Evolutionary conservation across 2,797 vertebrate genomes (phyloP).

Genomic region (Chelmon rostratus): DNA sequence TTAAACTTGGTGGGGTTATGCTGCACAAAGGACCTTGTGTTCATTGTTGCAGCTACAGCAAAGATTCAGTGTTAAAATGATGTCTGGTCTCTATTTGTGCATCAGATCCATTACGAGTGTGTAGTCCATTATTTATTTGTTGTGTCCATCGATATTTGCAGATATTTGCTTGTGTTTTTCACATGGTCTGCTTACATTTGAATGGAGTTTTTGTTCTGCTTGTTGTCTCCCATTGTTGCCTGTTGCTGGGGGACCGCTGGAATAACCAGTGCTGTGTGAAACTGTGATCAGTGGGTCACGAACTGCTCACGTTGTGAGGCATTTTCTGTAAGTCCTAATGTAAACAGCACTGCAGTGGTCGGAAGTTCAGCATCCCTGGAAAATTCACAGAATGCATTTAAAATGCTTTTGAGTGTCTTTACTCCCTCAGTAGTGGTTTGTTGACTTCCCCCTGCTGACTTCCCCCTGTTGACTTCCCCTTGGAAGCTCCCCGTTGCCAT

Average conservation of each 20-base stretch:
- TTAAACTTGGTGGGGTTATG: no score
- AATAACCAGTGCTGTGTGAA: slow-evolving; percentile 8
- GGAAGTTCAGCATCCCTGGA: slow-evolving; percentile 1
- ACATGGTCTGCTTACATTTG: slow-evolving; percentile 15
- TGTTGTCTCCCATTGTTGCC: slow-evolving; percentile 47
- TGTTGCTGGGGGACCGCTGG: slow-evolving; percentile 27
- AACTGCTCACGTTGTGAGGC: not conserved
- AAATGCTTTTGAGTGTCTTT: slow-evolving; percentile 17
- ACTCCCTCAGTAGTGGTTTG: not conserved
- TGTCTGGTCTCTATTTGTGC: not conserved
- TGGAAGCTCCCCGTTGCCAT: not conserved
- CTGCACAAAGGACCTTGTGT: not conserved
- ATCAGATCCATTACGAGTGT: not conserved
- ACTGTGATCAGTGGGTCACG: not conserved
- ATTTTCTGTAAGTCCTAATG: not conserved
- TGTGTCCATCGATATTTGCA: not conserved
- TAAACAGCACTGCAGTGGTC: not conserved
- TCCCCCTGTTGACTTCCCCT: slow-evolving; percentile 34
- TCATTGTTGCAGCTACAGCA: not conserved
- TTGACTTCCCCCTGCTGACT: slow-evolving; percentile 32
- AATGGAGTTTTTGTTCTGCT: slow-evolving; percentile 18
- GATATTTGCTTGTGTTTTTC: slow-evolving; percentile 4
- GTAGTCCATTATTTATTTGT: not conserved
- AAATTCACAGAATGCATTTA: slow-evolving; percentile 2
- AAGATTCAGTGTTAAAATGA: not conserved